Base-by-base conservation (phyloP, 2,797 vertebrate species). In the Vipera ursinii region DNA sequence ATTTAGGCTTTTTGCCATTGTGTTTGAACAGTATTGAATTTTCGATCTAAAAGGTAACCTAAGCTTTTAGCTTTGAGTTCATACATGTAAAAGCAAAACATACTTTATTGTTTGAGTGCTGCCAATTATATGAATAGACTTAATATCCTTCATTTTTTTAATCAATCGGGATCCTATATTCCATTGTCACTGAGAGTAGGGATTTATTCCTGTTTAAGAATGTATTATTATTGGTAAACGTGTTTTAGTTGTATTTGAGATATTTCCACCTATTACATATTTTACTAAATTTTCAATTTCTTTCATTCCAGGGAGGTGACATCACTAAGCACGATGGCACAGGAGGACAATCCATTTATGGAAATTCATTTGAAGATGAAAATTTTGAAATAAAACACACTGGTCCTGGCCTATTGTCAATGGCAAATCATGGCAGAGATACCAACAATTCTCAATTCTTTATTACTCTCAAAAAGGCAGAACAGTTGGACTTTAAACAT, bases 401-500 rank as follows among this genome's bases (percentile, higher is more conserved):
- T 0, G 98, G 98, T 15, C 98, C 99, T 0, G 99, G 99, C 44
- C 97, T 99, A 28, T 93, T 99, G 87, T 99, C 99, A 0, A 99
- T 99, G 99, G 99, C 99, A 78, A 99, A 98, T 95, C 96, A 88
- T 0, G 99, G 99, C 51, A 98, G 96, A 0, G 97, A 98, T 96
- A 98, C 97, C 0, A 98, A 98, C 94, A 98, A 94, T 94, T 99
- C 99, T 3, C 99, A 99, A 93, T 99, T 99, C 96, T 99, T 99
- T 96, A 99, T 99, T 97, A 99, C 98, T 4, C 96, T 99, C 95
- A 99, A 98, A 96, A 99, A 99, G 96, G 98, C 98, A 1, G 99
- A 99, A 96, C 97, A 98, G 96, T 97, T 99, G 97, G 99, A 99
- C 98, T 99, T 98, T 93, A 99, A 99, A 96, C 98, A 99, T 44